Base-by-base conservation (phyloP, 2,888 invertebrate genomes). In the Tenodera sinensis region DNA sequence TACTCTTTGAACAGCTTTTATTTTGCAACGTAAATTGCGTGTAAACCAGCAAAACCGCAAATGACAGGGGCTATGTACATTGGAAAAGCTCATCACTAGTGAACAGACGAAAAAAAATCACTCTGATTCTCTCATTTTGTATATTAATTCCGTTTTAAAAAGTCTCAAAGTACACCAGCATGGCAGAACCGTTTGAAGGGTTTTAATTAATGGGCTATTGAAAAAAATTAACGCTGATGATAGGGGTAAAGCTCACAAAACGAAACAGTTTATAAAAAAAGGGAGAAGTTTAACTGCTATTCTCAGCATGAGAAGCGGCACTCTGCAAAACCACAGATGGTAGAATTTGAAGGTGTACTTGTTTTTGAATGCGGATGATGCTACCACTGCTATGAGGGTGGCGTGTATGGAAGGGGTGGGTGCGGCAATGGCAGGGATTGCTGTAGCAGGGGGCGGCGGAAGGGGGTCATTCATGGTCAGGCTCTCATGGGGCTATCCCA, bases 381-480 rank as follows among this genome's bases (percentile, higher is more conserved):
- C 54, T 71, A 71, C 54, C 54, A 71, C 54, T 71, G 54, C 54
- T 71, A 71, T 71, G 54, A 71, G 54, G 54, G 54, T 71, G 54
- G 54, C 54, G 54, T 87, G 87, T 87, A 27, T 87, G 30, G 47
- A 47, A 82, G 83, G 34, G 34, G 28, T 83, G 71, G 28, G 28
- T 25, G 71, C 28, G 86, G 87, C 87, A 83, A 83, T 71, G 54
- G 54, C 83, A 87, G 87, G 87, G 87, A 87, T 87, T 87, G 81
- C 86, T 81, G 81, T 86, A 30, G 86, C 81, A 83, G 89, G 82
- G 87, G 83, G 89, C 42, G 85, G 88, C 28, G 71, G 54, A 71
- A 71, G 89, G 86, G 85, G 89, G 89, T 90, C 90, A 90, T 90
- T 90, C 90, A 90, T 90, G 90, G 90, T 88, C 87, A 90, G 87